Conservation (phyloP, 2,888 invertebrate species). For the Pristionchus entomophagus region DNA sequence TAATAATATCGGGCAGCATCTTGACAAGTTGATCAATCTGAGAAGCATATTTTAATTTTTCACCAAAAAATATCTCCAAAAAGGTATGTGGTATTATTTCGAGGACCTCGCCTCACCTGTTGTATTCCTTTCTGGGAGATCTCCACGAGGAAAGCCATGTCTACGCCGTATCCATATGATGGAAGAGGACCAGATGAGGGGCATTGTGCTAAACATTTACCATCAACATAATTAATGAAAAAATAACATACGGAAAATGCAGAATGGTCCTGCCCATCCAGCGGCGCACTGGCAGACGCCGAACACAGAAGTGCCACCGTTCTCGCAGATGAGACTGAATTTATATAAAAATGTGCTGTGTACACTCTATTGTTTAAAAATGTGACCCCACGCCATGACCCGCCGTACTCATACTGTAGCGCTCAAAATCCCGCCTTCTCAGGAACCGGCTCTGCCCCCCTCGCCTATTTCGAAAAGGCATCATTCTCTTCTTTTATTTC, state of each 20-base stretch:
- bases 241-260: conserved; percentile 51
- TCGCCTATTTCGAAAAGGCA: too few relatives aligned
- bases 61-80: too few relatives aligned
- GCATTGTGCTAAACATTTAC: background rate
- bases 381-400: too few relatives aligned
- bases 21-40: background rate
- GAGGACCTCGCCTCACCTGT: background rate
- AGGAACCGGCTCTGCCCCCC: too few relatives aligned
- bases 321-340: conserved; percentile 56
- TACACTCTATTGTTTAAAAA: too few relatives aligned
- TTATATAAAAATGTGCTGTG: too few relatives aligned
- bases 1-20: background rate
- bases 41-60: background rate
- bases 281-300: conserved; percentile 60
- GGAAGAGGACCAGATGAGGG: conserved; percentile 35
- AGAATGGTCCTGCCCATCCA: conserved; percentile 63
- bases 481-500: too few relatives aligned
- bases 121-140: background rate
- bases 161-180: conserved; percentile 12
- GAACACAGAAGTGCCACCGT: conserved; percentile 61
- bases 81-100: background rate
- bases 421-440: too few relatives aligned
- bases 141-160: conserved; percentile 46
- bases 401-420: too few relatives aligned
- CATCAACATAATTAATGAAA: background rate